Percentiles rank a stretch among this genome's conserved stretches.
phyloP scores from a whole-genome alignment of 2,113 vertebrate species.

The Labrus mixtus region DNA sequence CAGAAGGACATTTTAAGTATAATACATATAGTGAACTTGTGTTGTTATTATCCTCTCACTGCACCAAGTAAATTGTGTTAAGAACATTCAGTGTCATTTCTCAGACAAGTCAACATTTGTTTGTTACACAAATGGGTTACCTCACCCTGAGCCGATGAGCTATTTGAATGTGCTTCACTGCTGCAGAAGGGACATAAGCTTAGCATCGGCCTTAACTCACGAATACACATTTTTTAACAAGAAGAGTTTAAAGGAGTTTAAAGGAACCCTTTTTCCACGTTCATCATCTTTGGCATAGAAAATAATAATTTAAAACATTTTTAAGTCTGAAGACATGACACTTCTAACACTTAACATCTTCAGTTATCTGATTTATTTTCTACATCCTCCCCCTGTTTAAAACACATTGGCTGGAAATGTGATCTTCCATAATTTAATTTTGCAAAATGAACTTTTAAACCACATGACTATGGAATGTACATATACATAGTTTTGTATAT shows the following conservation, averaged over 20 bases:
- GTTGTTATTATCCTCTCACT: slow-evolving; percentile 1
- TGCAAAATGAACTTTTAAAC: slow-evolving; percentile 21
- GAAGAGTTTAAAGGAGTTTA: slow-evolving; percentile 46
- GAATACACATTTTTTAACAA: slow-evolving; percentile 31
- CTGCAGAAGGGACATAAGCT: slow-evolving; percentile 33
- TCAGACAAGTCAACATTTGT: neutral
- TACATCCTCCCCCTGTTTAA: slow-evolving; percentile 8
- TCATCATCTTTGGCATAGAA: slow-evolving; percentile 1
- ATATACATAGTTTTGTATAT: slow-evolving; percentile 14
- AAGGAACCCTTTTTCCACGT: slow-evolving; percentile 2
- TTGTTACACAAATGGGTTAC: neutral
- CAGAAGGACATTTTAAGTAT: neutral
- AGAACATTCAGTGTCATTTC: neutral
- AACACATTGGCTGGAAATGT: slow-evolving; percentile 6
- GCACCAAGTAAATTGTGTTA: neutral
- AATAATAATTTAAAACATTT: neutral
- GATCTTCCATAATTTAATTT: slow-evolving; percentile 16
- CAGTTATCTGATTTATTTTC: neutral
- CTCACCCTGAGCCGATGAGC: neutral
- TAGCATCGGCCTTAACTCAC: slow-evolving; percentile 58
- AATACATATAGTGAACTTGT: neutral
- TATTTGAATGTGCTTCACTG: slow-evolving; percentile 22
- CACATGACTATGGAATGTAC: slow-evolving; percentile 24
- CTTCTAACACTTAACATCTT: neutral
- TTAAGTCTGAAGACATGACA: neutral